Evolutionary conservation across 2,888 invertebrate species (phyloP).

Genomic region (Sarcophaga subvicina): DNA sequence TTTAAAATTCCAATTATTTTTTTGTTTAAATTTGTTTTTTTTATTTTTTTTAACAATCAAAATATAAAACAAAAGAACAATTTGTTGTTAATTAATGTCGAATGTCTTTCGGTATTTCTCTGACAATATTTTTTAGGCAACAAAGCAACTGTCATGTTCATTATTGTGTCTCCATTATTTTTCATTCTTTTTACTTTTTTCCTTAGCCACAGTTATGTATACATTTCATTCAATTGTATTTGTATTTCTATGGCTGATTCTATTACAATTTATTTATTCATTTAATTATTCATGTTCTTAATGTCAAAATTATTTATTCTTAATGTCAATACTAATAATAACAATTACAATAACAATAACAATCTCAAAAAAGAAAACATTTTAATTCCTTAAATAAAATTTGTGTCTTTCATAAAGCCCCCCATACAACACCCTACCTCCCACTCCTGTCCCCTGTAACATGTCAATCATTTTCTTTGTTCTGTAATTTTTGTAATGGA

Average conservation of each 20-base stretch:
- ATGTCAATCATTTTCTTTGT: neutral
- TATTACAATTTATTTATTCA: neutral
- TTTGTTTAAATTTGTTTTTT: no score
- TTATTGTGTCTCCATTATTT: no score
- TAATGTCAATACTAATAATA: neutral
- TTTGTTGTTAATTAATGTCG: no score
- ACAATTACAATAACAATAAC: neutral
- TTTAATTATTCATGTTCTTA: neutral
- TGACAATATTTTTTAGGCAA: no score
- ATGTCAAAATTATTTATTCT: neutral
- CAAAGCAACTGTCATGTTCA: no score
- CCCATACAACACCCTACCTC: neutral
- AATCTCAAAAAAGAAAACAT: neutral
- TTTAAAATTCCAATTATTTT: no score
- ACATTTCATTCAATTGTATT: neutral
- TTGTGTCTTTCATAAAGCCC: neutral
- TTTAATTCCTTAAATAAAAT: neutral
- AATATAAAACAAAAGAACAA: no score
- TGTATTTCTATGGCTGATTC: neutral
- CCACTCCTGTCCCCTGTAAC: neutral
- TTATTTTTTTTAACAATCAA: no score
- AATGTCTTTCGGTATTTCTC: no score
- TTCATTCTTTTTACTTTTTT: no score
- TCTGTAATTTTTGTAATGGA: neutral
- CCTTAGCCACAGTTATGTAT: no score